Conservation (phyloP, 1,140 invertebrate species). For the Vanessa atalanta region DNA sequence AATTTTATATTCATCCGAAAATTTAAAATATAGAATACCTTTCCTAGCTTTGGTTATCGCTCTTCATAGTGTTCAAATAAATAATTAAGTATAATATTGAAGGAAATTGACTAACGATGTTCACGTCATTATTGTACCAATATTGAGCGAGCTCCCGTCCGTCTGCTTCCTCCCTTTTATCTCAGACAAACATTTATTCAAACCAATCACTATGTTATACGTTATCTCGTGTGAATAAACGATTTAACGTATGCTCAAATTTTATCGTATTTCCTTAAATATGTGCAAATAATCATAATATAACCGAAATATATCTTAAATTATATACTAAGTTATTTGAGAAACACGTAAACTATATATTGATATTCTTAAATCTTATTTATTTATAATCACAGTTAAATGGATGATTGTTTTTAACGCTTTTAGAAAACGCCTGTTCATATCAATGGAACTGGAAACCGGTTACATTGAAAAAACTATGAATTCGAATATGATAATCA, state of each 20-base stretch:
- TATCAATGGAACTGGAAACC: too few relatives aligned
- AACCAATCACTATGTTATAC: background rate
- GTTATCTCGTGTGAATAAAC: conserved; percentile 15
- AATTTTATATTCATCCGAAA: too few relatives aligned
- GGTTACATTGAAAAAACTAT: too few relatives aligned
- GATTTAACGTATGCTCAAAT: conserved; percentile 5
- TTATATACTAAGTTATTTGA: too few relatives aligned
- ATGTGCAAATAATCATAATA: background rate
- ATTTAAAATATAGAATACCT: too few relatives aligned
- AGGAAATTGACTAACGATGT: background rate
- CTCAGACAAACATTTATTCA: conserved; percentile 24
- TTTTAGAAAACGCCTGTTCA: too few relatives aligned
- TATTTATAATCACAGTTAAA: too few relatives aligned
- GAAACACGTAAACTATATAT: too few relatives aligned
- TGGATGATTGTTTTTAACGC: too few relatives aligned
- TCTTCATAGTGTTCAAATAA: background rate
- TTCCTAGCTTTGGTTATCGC: too few relatives aligned
- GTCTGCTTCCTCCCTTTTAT: conserved; percentile 30
- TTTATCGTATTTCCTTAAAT: conserved; percentile 11
- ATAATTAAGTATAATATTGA: background rate
- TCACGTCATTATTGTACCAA: conserved; percentile 22
- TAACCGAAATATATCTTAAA: background rate
- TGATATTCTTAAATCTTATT: too few relatives aligned
- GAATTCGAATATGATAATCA: too few relatives aligned
- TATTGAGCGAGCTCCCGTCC: conserved; percentile 13